phyloP scores from a whole-genome alignment of 2,888 invertebrate species.

The Hirtodrosophila cameraria region DNA sequence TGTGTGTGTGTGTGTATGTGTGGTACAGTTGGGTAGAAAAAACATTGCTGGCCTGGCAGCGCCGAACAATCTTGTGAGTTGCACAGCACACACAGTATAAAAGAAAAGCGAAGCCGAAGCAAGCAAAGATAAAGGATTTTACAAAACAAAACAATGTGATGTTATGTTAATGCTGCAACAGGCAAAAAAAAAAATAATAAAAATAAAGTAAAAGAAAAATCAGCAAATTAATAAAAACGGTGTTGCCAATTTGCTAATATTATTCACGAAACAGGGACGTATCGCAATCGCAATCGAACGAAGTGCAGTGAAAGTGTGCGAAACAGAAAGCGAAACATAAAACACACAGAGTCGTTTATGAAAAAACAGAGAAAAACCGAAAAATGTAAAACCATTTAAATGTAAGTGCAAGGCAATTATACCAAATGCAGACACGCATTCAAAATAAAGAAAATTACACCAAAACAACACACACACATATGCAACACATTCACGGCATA shows the following conservation, averaged over 20 bases:
- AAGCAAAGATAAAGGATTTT: conserved; percentile 1
- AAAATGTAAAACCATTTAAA: conserved; percentile 43
- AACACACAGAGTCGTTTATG: conserved; percentile 39
- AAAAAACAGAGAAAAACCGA: conserved; percentile 39
- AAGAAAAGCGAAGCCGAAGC: conserved; percentile 16
- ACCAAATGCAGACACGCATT: neutral
- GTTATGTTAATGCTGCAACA: conserved; percentile 16
- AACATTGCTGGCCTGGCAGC: conserved; percentile 62
- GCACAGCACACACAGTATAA: no score
- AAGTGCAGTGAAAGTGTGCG: conserved; percentile 69
- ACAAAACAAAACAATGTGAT: conserved; percentile 28
- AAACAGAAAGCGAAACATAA: conserved; percentile 33
- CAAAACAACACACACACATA: conserved; percentile 8
- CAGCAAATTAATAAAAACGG: conserved; percentile 37
- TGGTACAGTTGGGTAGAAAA: conserved; percentile 78
- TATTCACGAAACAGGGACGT: conserved; percentile 52
- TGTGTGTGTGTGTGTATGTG: conserved; percentile 67
- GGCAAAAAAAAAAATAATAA: neutral
- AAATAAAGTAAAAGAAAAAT: conserved; percentile 19
- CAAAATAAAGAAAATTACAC: conserved; percentile 2
- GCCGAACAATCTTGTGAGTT: conserved; percentile 45
- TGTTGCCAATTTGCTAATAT: conserved; percentile 56
- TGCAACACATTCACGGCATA: conserved; percentile 9
- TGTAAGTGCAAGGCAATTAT: conserved; percentile 41
- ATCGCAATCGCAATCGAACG: conserved; percentile 56